Evolutionary conservation across 1,140 invertebrate species (phyloP).

Genomic region (Dinothrombium tinctorium): DNA sequence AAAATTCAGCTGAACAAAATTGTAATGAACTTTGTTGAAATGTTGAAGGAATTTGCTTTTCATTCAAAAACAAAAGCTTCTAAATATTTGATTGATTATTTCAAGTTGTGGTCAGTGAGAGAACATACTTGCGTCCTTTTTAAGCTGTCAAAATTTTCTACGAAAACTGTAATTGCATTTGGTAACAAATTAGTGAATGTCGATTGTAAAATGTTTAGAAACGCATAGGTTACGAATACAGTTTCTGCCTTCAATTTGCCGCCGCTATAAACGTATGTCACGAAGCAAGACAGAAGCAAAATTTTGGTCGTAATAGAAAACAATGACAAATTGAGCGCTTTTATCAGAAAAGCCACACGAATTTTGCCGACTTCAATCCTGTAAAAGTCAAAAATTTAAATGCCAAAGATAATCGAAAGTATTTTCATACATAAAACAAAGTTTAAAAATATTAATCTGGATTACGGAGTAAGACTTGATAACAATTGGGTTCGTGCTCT

Average conservation of each 20-base stretch:
- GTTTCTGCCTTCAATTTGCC: conserved; percentile 38
- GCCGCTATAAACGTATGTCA: conserved; percentile 38
- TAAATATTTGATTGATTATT: too few relatives aligned
- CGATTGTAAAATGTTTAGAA: conserved; percentile 37
- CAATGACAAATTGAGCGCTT: conserved; percentile 33
- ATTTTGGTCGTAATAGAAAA: conserved; percentile 31
- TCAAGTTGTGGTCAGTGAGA: too few relatives aligned
- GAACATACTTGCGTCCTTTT: conserved; percentile 1
- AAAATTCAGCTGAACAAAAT: too few relatives aligned
- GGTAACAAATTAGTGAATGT: conserved; percentile 43
- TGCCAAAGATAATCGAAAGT: too few relatives aligned
- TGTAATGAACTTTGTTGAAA: too few relatives aligned
- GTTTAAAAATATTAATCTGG: too few relatives aligned
- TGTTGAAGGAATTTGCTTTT: background rate
- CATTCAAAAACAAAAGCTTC: background rate
- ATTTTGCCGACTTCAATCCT: conserved; percentile 37
- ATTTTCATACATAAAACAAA: too few relatives aligned
- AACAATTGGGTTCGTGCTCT: too few relatives aligned
- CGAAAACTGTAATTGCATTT: conserved; percentile 31
- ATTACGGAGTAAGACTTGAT: too few relatives aligned
- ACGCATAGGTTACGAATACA: conserved; percentile 46
- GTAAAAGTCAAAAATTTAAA: conserved; percentile 18
- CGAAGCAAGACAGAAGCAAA: conserved; percentile 42
- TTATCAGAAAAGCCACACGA: conserved; percentile 35
- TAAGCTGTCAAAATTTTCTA: conserved; percentile 28